These are phyloP conservation scores for Cydia fagiglandana DNA, from an alignment of 1,140 invertebrate species.

Conservation along the genomic window DNA sequence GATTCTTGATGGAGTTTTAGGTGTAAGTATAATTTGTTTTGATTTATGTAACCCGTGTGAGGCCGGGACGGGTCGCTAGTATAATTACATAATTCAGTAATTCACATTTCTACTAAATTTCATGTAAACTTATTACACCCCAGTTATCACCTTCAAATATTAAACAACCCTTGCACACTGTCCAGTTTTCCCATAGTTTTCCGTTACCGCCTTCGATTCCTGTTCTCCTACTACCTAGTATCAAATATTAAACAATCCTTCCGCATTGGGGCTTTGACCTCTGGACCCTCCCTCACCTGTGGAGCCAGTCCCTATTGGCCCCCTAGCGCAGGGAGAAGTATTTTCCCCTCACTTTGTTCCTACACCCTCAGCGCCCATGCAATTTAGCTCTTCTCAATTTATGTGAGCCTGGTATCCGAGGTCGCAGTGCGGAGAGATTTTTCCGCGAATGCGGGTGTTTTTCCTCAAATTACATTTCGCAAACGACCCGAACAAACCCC, in stretches of 20 bases:
- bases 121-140: no score
- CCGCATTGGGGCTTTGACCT: slow-evolving; percentile 30
- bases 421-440: slow-evolving; percentile 29
- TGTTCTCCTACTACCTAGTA: background rate
- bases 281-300: slow-evolving; percentile 29
- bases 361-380: background rate
- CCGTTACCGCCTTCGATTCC: background rate
- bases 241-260: slow-evolving; percentile 28
- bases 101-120: no score
- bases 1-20: no score
- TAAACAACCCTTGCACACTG: background rate
- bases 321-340: background rate
- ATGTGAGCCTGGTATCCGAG: slow-evolving; percentile 27
- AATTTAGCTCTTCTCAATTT: background rate
- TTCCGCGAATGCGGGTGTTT: slow-evolving; percentile 7
- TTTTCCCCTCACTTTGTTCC: background rate
- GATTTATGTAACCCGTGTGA: no score
- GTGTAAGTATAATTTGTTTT: no score
- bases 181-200: slow-evolving; percentile 1
- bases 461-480: slow-evolving; percentile 5
- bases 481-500: background rate
- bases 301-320: slow-evolving; percentile 1
- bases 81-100: no score
- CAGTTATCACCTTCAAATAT: no score
- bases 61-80: no score